phyloP scores from a whole-genome alignment of 2,113 vertebrate genomes.

The Psephotus haematonotus region DNA sequence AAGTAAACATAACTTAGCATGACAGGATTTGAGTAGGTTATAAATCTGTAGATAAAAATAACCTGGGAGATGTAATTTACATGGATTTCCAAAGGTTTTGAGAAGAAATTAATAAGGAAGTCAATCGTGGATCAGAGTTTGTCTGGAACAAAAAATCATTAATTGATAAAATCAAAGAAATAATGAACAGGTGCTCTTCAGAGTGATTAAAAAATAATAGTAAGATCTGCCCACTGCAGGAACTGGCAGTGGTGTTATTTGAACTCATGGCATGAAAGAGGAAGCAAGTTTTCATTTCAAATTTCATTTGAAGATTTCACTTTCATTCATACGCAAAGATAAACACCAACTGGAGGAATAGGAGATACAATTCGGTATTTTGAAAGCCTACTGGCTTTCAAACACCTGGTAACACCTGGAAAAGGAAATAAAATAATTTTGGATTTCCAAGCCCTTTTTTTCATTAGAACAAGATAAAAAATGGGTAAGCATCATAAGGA shows the following conservation, averaged over 20 bases:
- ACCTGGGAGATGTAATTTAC: background rate
- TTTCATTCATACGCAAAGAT: background rate
- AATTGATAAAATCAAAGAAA: background rate
- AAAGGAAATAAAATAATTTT: background rate
- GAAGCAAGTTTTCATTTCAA: background rate
- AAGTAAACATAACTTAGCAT: background rate
- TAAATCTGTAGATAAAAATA: background rate
- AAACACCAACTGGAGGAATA: background rate
- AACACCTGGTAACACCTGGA: background rate
- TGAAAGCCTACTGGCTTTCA: background rate
- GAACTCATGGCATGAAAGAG: background rate
- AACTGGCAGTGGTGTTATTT: background rate
- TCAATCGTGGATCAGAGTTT: background rate
- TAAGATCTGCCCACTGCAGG: background rate
- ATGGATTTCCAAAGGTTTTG: background rate
- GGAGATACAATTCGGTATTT: background rate
- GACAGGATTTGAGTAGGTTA: background rate
- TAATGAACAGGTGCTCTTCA: conserved; percentile 1
- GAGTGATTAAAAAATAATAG: background rate
- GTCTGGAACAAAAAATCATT: background rate
- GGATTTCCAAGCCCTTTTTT: background rate
- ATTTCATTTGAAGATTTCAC: background rate
- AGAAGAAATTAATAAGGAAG: conserved; percentile 31
- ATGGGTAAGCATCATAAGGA: background rate
- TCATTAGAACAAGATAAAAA: background rate